These are phyloP conservation scores for Belgica antarctica DNA, from an alignment of 2,888 invertebrate genomes.

Conservation along the genomic window DNA sequence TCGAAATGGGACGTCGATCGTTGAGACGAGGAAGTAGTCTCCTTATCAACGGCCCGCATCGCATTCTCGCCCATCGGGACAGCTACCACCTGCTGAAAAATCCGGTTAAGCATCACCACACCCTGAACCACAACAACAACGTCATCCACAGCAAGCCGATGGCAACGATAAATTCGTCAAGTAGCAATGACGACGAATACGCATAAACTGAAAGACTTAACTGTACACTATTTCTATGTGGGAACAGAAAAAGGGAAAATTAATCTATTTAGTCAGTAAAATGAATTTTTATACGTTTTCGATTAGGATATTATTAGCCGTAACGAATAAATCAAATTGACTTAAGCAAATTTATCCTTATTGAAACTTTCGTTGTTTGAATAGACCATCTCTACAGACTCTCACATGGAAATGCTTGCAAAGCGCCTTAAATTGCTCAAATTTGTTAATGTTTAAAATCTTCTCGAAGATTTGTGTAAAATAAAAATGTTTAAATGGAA, in stretches of 20 bases:
- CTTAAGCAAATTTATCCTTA: not conserved
- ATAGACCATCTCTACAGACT: too few relatives aligned
- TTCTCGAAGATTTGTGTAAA: not conserved
- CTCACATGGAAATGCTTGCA: not conserved
- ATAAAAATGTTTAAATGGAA: slow-evolving; percentile 1
- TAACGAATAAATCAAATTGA: not conserved
- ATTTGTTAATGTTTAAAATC: slow-evolving; percentile 5
- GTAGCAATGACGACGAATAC: slow-evolving; percentile 38
- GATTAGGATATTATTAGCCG: slow-evolving; percentile 24
- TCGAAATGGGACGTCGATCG: slow-evolving; percentile 73
- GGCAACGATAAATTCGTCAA: slow-evolving; percentile 36
- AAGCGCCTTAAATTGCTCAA: slow-evolving; percentile 29
- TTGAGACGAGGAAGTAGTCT: slow-evolving; percentile 62
- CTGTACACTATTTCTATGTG: not conserved
- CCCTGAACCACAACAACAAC: not conserved
- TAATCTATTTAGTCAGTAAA: slow-evolving; percentile 20
- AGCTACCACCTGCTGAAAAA: slow-evolving; percentile 52
- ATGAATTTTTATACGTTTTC: slow-evolving; percentile 16
- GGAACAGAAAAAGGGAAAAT: slow-evolving; percentile 4
- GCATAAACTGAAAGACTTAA: slow-evolving; percentile 41
- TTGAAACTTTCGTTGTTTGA: too few relatives aligned
- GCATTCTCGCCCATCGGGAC: slow-evolving; percentile 51
- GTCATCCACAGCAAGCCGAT: slow-evolving; percentile 25
- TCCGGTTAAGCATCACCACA: not conserved
- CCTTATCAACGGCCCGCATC: slow-evolving; percentile 53